Base-by-base conservation (phyloP, 64 coral and sea anemone species). In the Montipora cactus region DNA sequence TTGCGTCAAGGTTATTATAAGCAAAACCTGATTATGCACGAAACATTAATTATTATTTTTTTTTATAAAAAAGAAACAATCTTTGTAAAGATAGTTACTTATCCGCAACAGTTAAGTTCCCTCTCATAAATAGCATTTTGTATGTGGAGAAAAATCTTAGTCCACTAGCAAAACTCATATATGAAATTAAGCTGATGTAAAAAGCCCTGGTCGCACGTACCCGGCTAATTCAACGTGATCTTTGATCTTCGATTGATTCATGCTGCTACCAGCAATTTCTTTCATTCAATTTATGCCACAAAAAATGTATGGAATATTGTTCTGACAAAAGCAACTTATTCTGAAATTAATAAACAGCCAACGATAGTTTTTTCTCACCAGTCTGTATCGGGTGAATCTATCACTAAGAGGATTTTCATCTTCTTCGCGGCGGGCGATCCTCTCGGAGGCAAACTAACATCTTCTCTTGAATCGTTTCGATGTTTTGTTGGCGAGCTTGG, bases 311-410 rank as follows among this genome's bases (percentile, higher is more conserved):
- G 47, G 47, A 8, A 48, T 23, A 22, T 44, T 76, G 9, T 14
- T 11, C 53, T 58, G 66, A 93, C 52, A 14, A 78, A 4, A 68
- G 55, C 4, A 15, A 12, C 44, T 28, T 12, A 15, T 47, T 19
- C 46, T 67, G 2, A 2, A 67, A 16, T 16, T n/a, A 8, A 88
- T 9, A 59, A 82, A 90, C 44, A 5, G 2, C 21, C 21, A 23
- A n/a, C n/a, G n/a, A 21, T 21, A 7, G 20, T 71, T 20, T 9
- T 14, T 64, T 57, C 96, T 98, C 59, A 98, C 96, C 96, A 98
- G 84, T 98, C 96, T 8, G 92, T 94, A 23, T 98, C 96, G 1
- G 89, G 88, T 9, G 96, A 98, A 90, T 98, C 96, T 44, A 98
- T 95, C 4, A 98, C 93, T n/a, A 98, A 89, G 25, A 98, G 90